Evolutionary conservation across 2,113 vertebrate species (phyloP).

Genomic region (Corythoichthys haematopterus): DNA sequence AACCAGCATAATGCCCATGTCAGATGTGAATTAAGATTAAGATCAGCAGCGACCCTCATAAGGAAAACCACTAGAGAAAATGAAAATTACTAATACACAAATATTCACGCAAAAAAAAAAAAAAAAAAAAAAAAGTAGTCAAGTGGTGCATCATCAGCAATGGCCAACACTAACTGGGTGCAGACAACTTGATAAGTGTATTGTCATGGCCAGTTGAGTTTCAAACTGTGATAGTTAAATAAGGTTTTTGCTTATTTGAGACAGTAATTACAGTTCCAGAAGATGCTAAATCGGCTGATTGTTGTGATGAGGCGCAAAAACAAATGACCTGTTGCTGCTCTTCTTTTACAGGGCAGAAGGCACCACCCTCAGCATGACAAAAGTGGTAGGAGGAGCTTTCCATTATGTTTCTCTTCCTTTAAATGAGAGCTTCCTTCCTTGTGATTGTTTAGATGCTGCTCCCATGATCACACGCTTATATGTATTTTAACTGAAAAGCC

Average conservation of each 20-base stretch:
- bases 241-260: neutral
- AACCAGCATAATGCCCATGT: neutral
- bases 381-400: neutral
- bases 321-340: neutral
- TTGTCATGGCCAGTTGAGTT: too few relatives aligned
- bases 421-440: neutral
- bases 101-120: too few relatives aligned
- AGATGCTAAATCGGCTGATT: neutral
- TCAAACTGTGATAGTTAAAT: neutral
- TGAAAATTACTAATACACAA: too few relatives aligned
- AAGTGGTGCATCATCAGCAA: too few relatives aligned
- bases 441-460: neutral
- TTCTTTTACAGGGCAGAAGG: neutral
- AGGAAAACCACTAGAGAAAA: too few relatives aligned
- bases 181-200: too few relatives aligned
- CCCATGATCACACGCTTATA: neutral
- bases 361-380: neutral
- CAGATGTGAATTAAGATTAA: neutral
- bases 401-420: neutral
- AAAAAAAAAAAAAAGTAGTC: too few relatives aligned
- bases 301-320: neutral
- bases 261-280: neutral
- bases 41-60: neutral
- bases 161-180: too few relatives aligned
- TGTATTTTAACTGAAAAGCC: neutral